These are phyloP conservation scores for Corythucha ciliata DNA, from an alignment of 2,888 invertebrate species.

Conservation along the genomic window DNA sequence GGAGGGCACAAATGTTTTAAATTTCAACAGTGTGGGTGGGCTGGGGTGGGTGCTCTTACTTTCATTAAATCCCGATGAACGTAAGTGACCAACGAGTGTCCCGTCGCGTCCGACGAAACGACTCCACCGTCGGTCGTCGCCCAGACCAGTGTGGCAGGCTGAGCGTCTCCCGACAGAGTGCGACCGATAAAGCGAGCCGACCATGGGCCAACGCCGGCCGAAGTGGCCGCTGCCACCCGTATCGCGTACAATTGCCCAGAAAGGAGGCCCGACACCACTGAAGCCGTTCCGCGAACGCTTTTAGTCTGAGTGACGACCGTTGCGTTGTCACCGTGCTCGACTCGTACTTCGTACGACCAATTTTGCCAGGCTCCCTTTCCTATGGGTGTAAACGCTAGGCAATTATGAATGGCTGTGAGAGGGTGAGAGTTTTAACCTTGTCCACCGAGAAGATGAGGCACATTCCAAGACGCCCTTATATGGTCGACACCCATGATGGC, in stretches of 20 bases:
- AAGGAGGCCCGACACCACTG: constrained; percentile 54
- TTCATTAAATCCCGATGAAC: constrained; percentile 24
- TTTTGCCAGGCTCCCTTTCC: constrained; percentile 57
- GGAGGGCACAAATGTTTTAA: background rate
- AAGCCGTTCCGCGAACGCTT: constrained; percentile 53
- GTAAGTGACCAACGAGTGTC: constrained; percentile 57
- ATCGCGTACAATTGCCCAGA: constrained; percentile 68
- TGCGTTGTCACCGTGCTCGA: constrained; percentile 45
- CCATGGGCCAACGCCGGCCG: constrained; percentile 68
- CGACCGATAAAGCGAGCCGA: constrained; percentile 63
- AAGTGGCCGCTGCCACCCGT: constrained; percentile 68
- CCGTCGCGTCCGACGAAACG: constrained; percentile 70
- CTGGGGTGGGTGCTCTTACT: too few species aligned
- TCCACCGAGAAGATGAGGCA: constrained; percentile 63
- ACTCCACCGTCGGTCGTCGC: constrained; percentile 62
- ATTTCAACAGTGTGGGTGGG: constrained; percentile 7
- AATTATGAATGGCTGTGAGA: background rate
- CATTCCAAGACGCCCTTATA: constrained; percentile 73
- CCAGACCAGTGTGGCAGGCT: constrained; percentile 54
- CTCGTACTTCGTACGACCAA: constrained; percentile 64
- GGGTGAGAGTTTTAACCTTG: constrained; percentile 47
- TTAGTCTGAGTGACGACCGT: constrained; percentile 42
- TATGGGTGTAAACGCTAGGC: constrained; percentile 33
- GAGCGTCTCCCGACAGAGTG: constrained; percentile 46
- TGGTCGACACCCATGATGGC: constrained; percentile 66